phyloP scores from a whole-genome alignment of 1,140 invertebrate genomes.

The Lasioglossum albipes region DNA sequence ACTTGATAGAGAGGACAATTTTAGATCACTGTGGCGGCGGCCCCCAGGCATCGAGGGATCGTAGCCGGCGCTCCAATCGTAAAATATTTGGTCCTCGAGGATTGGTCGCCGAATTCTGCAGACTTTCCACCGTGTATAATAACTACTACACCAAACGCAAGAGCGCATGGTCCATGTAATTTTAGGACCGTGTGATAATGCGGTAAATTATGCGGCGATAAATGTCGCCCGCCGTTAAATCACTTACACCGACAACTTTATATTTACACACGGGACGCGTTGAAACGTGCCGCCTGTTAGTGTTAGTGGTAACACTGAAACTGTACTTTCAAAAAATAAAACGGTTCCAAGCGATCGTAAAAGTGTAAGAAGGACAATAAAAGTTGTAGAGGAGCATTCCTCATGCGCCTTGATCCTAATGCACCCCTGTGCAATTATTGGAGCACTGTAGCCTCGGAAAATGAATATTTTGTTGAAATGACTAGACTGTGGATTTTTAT shows the following conservation, averaged over 20 bases:
- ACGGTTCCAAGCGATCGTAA: background rate
- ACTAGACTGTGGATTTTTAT: too few species aligned
- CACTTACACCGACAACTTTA: background rate
- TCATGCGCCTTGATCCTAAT: too few species aligned
- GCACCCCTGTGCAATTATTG: too few species aligned
- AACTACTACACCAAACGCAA: background rate
- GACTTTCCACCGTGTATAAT: background rate
- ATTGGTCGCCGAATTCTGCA: background rate
- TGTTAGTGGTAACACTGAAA: background rate
- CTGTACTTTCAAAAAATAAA: background rate
- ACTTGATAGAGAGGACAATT: too few species aligned
- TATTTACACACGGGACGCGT: background rate
- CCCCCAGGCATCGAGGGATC: background rate
- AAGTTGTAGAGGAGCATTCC: too few species aligned
- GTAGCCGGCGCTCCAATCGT: background rate
- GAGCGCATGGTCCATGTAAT: background rate
- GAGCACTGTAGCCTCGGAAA: too few species aligned
- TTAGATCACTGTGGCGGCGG: background rate
- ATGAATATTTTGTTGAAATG: too few species aligned
- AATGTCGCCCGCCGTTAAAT: background rate
- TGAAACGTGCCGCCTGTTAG: background rate
- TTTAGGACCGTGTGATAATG: background rate
- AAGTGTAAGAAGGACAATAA: too few species aligned
- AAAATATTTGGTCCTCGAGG: background rate
- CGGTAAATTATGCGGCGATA: conserved; percentile 11